A percentile compares a stretch with the other conserved stretches of the same genome.
These are phyloP conservation scores for Hucho hucho DNA, from an alignment of 2,113 vertebrate genomes.

Conservation along the genomic window DNA sequence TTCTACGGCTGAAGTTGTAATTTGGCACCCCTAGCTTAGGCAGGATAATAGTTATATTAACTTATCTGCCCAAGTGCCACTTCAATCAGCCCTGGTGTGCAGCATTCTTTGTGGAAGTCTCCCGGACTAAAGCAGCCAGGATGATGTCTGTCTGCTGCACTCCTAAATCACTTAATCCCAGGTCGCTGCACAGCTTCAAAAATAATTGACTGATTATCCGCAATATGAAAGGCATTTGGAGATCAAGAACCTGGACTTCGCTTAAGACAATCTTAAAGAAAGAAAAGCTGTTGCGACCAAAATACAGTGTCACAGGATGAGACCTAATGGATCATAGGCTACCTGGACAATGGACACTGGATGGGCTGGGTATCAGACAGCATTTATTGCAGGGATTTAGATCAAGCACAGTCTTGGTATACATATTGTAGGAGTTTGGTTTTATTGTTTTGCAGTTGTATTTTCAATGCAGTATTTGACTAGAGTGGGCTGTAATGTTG, in stretches of 20 bases:
- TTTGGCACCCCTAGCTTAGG: conserved; percentile 64
- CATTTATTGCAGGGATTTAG: conserved; percentile 6
- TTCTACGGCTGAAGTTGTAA: conserved; percentile 63
- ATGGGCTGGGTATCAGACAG: neutral
- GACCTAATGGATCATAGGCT: conserved; percentile 5
- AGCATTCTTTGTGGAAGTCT: conserved; percentile 54
- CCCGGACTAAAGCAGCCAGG: conserved; percentile 32
- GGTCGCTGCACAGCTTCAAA: conserved; percentile 35
- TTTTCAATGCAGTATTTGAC: conserved; percentile 33
- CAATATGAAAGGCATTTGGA: conserved; percentile 51
- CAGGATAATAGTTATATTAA: conserved; percentile 67
- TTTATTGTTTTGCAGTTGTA: conserved; percentile 10
- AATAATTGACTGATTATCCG: conserved; percentile 64
- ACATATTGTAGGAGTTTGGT: neutral
- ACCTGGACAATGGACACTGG: neutral
- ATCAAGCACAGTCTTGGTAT: conserved; percentile 17
- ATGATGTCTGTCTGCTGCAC: conserved; percentile 27
- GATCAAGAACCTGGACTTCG: conserved; percentile 35
- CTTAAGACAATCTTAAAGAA: conserved; percentile 27
- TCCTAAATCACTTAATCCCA: conserved; percentile 64
- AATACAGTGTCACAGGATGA: conserved; percentile 14
- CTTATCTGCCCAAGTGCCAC: conserved; percentile 63
- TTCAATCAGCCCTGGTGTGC: conserved; percentile 61
- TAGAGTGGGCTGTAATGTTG: conserved; percentile 27
- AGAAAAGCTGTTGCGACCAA: neutral